phyloP scores from a whole-genome alignment of 1,140 invertebrate species.

The Calephelis nemesis region DNA sequence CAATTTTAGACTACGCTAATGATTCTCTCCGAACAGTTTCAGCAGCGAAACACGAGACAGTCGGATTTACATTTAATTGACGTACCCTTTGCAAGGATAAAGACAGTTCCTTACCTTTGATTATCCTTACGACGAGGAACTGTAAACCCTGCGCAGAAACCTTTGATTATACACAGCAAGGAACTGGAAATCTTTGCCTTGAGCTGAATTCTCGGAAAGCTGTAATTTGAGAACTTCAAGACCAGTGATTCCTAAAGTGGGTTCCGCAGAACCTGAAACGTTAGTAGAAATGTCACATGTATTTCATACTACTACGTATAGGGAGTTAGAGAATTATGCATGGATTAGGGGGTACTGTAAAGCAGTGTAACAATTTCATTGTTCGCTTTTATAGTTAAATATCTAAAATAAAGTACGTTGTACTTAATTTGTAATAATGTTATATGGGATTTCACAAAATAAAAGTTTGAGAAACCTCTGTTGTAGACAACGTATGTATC shows the following conservation, averaged over 20 bases:
- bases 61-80: not conserved
- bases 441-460: too few relatives aligned
- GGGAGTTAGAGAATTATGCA: too few relatives aligned
- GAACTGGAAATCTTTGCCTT: not conserved
- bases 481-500: too few relatives aligned
- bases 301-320: too few relatives aligned
- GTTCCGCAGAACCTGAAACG: too few relatives aligned
- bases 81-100: not conserved
- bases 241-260: not conserved
- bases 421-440: too few relatives aligned
- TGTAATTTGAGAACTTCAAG: not conserved
- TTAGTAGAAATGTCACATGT: too few relatives aligned
- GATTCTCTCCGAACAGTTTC: not conserved
- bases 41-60: not conserved
- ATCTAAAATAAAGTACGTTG: too few relatives aligned
- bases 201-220: not conserved
- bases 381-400: too few relatives aligned
- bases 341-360: too few relatives aligned
- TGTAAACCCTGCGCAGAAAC: not conserved
- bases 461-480: too few relatives aligned
- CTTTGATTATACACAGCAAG: not conserved
- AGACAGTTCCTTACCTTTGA: constrained; percentile 2
- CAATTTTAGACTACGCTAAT: not conserved
- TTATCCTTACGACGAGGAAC: not conserved
- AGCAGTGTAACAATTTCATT: too few relatives aligned